Conservation (phyloP, 2,113 vertebrate genomes). For the Ahaetulla prasina region DNA sequence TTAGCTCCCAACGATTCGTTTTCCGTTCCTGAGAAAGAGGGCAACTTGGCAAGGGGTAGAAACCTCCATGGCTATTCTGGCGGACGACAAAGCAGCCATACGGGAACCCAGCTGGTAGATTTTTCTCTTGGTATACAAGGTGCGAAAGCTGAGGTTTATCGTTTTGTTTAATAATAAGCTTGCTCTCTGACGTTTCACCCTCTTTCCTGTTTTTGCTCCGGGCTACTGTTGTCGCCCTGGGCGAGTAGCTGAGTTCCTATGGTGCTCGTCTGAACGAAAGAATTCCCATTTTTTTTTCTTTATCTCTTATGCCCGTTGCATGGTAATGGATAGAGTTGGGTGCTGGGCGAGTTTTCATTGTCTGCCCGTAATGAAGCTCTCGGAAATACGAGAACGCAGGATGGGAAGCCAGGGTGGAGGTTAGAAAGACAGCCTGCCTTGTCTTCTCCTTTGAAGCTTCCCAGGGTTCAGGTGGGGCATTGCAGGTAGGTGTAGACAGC, state of each 20-base stretch:
- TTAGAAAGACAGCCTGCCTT: slow-evolving; percentile 58
- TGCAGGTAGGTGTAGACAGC: slow-evolving; percentile 57
- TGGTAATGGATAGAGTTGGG: background rate
- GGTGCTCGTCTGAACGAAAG: background rate
- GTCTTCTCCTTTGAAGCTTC: slow-evolving; percentile 36
- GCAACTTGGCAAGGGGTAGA: background rate
- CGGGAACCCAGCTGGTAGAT: background rate
- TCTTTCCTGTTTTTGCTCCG: background rate
- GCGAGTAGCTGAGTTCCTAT: background rate
- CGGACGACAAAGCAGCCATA: background rate
- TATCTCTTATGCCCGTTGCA: slow-evolving; percentile 21
- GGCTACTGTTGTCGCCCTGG: background rate
- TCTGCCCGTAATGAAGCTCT: slow-evolving; percentile 44
- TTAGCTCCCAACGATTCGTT: no score
- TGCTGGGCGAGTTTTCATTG: background rate
- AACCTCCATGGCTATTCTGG: background rate
- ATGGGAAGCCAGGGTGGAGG: slow-evolving; percentile 45
- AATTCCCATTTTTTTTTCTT: background rate
- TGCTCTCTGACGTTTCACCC: background rate
- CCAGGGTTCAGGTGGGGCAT: slow-evolving; percentile 61
- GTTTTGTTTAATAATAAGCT: background rate
- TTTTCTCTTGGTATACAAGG: background rate
- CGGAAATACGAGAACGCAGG: slow-evolving; percentile 56
- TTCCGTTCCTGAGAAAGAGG: background rate
- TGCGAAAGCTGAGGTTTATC: background rate